Evolutionary conservation across 2,797 vertebrate species (phyloP).

Genomic region (Pipistrellus pygmaeus): DNA sequence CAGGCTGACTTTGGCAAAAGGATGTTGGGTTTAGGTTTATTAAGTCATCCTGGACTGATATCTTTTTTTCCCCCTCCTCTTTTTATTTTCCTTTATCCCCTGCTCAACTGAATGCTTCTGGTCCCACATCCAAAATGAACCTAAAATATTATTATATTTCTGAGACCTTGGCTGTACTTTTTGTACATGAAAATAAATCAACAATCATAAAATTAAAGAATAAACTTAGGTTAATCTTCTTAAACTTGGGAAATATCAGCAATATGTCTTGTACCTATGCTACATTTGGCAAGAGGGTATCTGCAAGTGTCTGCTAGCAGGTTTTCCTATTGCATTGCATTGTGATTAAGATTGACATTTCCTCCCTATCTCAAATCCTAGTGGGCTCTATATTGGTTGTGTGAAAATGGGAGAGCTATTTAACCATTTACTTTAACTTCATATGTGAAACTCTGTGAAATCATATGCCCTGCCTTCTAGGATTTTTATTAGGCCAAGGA

Average conservation of each 20-base stretch:
- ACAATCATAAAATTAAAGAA: not conserved
- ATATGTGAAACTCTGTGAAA: not conserved
- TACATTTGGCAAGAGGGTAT: not conserved
- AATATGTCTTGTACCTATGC: not conserved
- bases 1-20: not conserved
- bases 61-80: not conserved
- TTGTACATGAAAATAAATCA: not conserved
- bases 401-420: not conserved
- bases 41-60: not conserved
- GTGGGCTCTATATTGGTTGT: not conserved
- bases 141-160: not conserved
- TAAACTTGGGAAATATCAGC: not conserved
- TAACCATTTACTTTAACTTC: not conserved
- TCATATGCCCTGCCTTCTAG: not conserved
- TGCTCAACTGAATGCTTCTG: not conserved
- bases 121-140: not conserved
- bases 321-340: not conserved
- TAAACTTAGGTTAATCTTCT: not conserved
- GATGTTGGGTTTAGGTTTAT: not conserved
- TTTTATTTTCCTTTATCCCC: not conserved
- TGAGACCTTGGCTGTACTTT: not conserved
- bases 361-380: not conserved
- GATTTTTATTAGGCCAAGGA: not conserved
- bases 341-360: not conserved
- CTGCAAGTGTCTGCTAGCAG: not conserved